Evolutionary conservation across 2,888 invertebrate genomes (phyloP).

Genomic region (Laothoe populi): DNA sequence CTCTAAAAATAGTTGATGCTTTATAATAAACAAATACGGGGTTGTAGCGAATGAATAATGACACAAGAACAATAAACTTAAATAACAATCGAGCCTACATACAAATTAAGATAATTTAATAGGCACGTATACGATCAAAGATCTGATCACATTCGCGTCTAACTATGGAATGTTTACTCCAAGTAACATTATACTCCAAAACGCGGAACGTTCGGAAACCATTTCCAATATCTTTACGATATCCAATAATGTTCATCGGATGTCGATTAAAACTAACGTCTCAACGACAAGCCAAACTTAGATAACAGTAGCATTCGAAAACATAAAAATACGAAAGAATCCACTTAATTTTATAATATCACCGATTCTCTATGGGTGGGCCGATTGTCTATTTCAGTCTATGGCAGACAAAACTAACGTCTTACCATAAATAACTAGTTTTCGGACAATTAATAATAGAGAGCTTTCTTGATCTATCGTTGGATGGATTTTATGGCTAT

Average conservation of each 20-base stretch:
- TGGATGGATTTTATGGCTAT: constrained; percentile 58
- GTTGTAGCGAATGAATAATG: background rate
- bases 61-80: constrained; percentile 7
- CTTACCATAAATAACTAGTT: constrained; percentile 75
- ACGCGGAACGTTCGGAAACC: background rate
- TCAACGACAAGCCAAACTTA: constrained; percentile 27
- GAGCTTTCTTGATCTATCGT: constrained; percentile 66
- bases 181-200: constrained; percentile 20
- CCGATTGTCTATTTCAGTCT: constrained; percentile 70
- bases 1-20: no score
- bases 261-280: constrained; percentile 26
- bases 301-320: constrained; percentile 59
- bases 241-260: constrained; percentile 17
- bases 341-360: constrained; percentile 68
- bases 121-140: background rate
- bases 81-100: constrained; percentile 14
- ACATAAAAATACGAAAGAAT: constrained; percentile 60
- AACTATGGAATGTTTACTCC: constrained; percentile 13
- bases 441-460: constrained; percentile 80
- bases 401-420: constrained; percentile 66
- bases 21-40: background rate
- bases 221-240: constrained; percentile 23
- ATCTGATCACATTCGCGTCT: constrained; percentile 17
- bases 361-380: constrained; percentile 72
- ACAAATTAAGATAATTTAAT: constrained; percentile 20